Base-by-base conservation (phyloP, 2,888 invertebrate genomes). In the Agrenia bidenticulata region DNA sequence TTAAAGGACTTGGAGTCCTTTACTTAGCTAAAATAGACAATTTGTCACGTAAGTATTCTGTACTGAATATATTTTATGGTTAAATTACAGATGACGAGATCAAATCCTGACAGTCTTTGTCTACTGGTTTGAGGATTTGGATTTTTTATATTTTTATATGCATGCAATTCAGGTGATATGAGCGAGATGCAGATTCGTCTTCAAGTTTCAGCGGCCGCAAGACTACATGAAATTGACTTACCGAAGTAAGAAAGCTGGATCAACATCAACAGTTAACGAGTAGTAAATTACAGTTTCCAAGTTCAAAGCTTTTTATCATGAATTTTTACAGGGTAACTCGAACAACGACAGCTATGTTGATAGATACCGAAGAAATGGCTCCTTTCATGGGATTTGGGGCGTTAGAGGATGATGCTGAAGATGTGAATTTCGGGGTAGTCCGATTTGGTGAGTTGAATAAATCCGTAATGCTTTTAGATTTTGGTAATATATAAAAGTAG, bases 21-120 rank as follows among this genome's bases (percentile, higher is more conserved):
- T 59, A 63, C 24, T 15, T 2, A 15, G 27, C 58, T 1, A 58
- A 63, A 60, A 45, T 66, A 1, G 54, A 66, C 15, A 21, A 59
- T 1, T 66, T 66, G 24, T 45, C 54, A 24, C n/a, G 66, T 66
- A 63, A 17, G 66, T 58, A 21, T 41, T 39, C 17, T 53, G 15
- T 2, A 13, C 19, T 11, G 23, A 19, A 23, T 53, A 24, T 39
- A 39, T 39, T 39, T 15, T 39, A 15, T 39, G 7, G 39, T 7
- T 45, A 19, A 45, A 45, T 19, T 45, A 45, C 39, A 39, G 9
- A 11, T 39, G 39, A 39, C 15, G 7, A 7, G 7, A 45, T 45
- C 5, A 45, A 45, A 19, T 15, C 5, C 15, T 45, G 19, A 45
- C 5, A 7, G 11, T 32, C 32, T 9, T 45, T 5, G 19, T 15